Evolutionary conservation across 53 echinoderm and acorn worm species (phyloP).

Genomic region (Holothuria leucospilota): DNA sequence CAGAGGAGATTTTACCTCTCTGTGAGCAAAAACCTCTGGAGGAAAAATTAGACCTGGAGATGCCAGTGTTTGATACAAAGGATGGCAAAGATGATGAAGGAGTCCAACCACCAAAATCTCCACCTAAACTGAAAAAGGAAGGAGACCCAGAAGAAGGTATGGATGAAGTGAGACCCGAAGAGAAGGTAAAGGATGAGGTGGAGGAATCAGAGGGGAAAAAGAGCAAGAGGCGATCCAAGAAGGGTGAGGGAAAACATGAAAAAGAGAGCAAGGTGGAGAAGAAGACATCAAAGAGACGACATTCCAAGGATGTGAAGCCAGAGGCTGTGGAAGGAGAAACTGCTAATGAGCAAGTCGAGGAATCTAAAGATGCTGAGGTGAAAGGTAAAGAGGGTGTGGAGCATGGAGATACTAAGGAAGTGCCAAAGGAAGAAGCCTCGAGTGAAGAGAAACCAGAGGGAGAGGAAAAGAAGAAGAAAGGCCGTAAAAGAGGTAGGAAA

Average conservation of each 20-base stretch:
- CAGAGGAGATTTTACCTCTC: slow-evolving; percentile 2
- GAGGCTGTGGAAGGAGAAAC: slow-evolving; percentile 27
- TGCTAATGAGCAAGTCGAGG: slow-evolving; percentile 14
- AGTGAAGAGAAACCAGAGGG: slow-evolving; percentile 1
- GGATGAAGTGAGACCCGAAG: slow-evolving; percentile 3
- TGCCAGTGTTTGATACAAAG: slow-evolving; percentile 57
- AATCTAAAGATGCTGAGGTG: too few species aligned
- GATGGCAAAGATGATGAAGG: slow-evolving; percentile 40
- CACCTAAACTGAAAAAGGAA: slow-evolving; percentile 37
- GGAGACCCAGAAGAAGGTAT: not conserved
- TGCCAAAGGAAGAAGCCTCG: slow-evolving; percentile 16
- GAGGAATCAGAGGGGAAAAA: slow-evolving; percentile 31
- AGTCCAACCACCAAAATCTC: slow-evolving; percentile 32
- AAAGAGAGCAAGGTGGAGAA: slow-evolving; percentile 66
- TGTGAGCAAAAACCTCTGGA: not conserved
- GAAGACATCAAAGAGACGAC: slow-evolving; percentile 55
- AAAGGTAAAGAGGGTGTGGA: slow-evolving; percentile 7
- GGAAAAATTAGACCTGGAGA: slow-evolving; percentile 60
- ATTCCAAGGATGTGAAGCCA: slow-evolving; percentile 46
- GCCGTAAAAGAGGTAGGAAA: slow-evolving; percentile 8
- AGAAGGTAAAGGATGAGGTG: slow-evolving; percentile 17
- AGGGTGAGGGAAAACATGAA: not conserved
- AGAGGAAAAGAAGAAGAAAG: slow-evolving; percentile 43
- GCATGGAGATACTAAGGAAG: slow-evolving; percentile 20
- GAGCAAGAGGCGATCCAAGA: slow-evolving; percentile 16